Percentiles rank a stretch among this genome's conserved stretches.
These are phyloP conservation scores for Mesochorus sp. DNA, from an alignment of 2,888 invertebrate species.

Conservation along the genomic window DNA sequence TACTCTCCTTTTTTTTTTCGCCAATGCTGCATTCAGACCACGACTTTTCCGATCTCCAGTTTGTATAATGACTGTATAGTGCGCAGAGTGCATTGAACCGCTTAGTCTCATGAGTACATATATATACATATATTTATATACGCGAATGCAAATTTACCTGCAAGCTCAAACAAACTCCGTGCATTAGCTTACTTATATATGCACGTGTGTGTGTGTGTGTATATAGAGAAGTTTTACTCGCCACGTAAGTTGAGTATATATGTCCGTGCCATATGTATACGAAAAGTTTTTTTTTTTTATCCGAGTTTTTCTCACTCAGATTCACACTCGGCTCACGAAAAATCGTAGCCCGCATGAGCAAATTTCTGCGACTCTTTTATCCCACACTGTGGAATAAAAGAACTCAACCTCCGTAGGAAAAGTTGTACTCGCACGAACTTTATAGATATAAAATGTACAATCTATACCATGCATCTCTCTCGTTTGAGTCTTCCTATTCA, in stretches of 20 bases:
- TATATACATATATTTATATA: neutral
- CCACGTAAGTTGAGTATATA: slow-evolving; percentile 21
- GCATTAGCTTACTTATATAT: slow-evolving; percentile 13
- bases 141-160: slow-evolving; percentile 26
- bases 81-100: slow-evolving; percentile 20
- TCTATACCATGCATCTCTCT: too few relatives aligned
- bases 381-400: too few relatives aligned
- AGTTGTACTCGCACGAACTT: slow-evolving; percentile 16
- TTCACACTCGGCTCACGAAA: neutral
- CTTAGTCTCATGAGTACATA: neutral
- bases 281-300: slow-evolving; percentile 3
- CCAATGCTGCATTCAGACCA: slow-evolving; percentile 1
- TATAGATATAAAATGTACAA: too few relatives aligned
- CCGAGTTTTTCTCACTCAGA: slow-evolving; percentile 18
- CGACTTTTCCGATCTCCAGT: slow-evolving; percentile 19
- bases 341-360: slow-evolving; percentile 16
- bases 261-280: neutral
- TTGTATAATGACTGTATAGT: slow-evolving; percentile 33
- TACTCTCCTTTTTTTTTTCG: neutral
- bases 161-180: slow-evolving; percentile 29
- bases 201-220: neutral
- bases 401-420: neutral
- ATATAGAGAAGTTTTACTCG: slow-evolving; percentile 14
- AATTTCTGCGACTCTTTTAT: slow-evolving; percentile 23
- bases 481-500: neutral